phyloP scores from a whole-genome alignment of 1,140 invertebrate species.

The Diploscapter pachys region DNA sequence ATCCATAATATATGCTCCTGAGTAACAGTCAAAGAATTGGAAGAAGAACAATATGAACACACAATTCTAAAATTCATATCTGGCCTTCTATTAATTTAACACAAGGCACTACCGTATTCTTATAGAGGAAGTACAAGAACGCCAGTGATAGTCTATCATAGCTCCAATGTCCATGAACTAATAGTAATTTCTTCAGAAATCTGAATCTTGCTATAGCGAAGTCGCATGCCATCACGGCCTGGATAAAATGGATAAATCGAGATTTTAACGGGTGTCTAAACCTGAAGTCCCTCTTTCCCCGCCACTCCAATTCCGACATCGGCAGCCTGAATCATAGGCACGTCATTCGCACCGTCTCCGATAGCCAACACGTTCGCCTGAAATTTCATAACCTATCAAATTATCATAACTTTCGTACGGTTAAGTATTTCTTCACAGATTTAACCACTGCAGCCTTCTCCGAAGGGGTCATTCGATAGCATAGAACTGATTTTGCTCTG shows the following conservation, averaged over 20 bases:
- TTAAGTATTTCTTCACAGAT: constrained; percentile 65
- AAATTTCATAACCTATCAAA: constrained; percentile 61
- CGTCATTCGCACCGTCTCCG: constrained; percentile 96
- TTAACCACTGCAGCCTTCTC: constrained; percentile 96
- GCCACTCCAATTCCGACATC: constrained; percentile 77
- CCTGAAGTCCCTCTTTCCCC: constrained; percentile 38
- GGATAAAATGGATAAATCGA: constrained; percentile 6
- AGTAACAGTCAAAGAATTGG: constrained; percentile 96
- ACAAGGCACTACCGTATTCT: constrained; percentile 75
- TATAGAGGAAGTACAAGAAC: constrained; percentile 95
- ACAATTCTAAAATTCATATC: constrained; percentile 66
- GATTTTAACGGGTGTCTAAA: too few relatives aligned
- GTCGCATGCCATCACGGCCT: constrained; percentile 88
- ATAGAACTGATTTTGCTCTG: constrained; percentile 72
- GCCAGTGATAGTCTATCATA: constrained; percentile 90
- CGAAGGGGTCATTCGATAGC: constrained; percentile 89
- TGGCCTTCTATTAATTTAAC: not conserved
- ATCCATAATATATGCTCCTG: constrained; percentile 68
- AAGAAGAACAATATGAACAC: constrained; percentile 98
- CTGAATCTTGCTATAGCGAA: constrained; percentile 95
- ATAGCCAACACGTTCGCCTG: constrained; percentile 88
- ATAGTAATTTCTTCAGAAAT: constrained; percentile 83
- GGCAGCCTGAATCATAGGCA: constrained; percentile 98
- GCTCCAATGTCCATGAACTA: constrained; percentile 96
- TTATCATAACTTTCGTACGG: constrained; percentile 60